Evolutionary conservation across 2,888 invertebrate species (phyloP).

Genomic region (Oscheius myriophilus): DNA sequence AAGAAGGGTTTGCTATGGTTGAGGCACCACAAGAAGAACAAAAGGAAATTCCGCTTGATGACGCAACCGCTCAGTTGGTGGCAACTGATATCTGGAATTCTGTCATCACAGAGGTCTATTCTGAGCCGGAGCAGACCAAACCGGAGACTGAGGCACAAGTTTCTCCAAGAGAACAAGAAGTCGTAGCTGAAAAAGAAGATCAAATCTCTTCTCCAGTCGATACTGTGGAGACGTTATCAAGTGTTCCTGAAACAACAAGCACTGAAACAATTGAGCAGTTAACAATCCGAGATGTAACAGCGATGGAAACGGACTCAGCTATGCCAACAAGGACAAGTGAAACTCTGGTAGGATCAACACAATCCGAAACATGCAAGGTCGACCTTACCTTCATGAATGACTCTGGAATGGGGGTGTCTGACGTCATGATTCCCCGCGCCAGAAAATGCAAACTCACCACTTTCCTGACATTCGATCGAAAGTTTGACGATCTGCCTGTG

Average conservation of each 20-base stretch:
- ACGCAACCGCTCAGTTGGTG: background rate
- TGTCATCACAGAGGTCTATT: conserved; percentile 16
- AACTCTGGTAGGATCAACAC: background rate
- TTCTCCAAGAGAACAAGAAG: too few relatives aligned
- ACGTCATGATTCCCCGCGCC: conserved; percentile 22
- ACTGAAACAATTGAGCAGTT: too few relatives aligned
- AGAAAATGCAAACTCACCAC: conserved; percentile 29
- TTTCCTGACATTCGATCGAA: conserved; percentile 26
- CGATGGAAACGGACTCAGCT: background rate
- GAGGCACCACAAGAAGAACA: background rate
- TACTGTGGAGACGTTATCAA: background rate
- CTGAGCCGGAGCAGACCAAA: background rate
- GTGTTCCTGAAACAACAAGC: too few relatives aligned
- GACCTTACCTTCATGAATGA: conserved; percentile 22
- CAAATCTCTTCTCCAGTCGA: background rate
- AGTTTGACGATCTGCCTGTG: conserved; percentile 15
- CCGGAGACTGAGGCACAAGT: conserved; percentile 2
- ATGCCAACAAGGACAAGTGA: background rate
- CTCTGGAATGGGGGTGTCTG: conserved; percentile 20
- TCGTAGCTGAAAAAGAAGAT: background rate
- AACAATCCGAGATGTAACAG: too few relatives aligned
- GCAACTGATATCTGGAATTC: conserved; percentile 14
- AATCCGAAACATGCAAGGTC: conserved; percentile 16
- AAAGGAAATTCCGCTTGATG: background rate
- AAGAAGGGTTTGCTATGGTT: conserved; percentile 18